These are phyloP conservation scores for Xenopus laevis DNA, from an alignment of 2,113 vertebrate species.

Conservation along the genomic window DNA sequence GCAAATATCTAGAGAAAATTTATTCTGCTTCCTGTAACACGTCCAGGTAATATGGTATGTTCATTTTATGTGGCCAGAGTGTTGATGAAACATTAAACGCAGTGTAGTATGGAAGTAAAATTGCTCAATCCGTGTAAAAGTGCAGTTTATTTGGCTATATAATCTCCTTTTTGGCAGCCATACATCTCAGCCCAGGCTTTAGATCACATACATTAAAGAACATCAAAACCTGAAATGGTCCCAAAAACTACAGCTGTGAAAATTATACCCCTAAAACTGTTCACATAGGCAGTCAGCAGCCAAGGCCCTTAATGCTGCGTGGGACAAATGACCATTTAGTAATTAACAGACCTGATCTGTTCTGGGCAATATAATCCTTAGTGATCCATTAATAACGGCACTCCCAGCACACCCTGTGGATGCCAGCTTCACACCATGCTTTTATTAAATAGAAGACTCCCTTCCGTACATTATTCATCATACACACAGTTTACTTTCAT, in stretches of 20 bases:
- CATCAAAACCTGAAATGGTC: slow-evolving; percentile 26
- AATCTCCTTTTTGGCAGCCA: slow-evolving; percentile 41
- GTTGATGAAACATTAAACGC: slow-evolving; percentile 39
- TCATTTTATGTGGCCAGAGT: slow-evolving; percentile 40
- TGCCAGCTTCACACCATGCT: no score
- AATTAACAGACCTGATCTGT: not conserved
- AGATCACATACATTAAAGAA: slow-evolving; percentile 38
- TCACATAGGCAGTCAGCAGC: slow-evolving; percentile 3
- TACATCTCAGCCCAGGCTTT: slow-evolving; percentile 23
- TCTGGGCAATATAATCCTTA: not conserved
- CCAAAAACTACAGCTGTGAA: slow-evolving; percentile 34
- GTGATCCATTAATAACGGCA: no score
- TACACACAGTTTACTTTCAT: no score
- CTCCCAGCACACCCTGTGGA: no score
- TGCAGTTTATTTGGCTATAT: slow-evolving; percentile 44
- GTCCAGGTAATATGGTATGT: slow-evolving; percentile 31
- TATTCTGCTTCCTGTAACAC: slow-evolving; percentile 27
- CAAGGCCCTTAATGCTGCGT: no score
- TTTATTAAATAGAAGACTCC: no score
- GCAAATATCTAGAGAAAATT: slow-evolving; percentile 3
- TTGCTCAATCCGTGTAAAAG: slow-evolving; percentile 41
- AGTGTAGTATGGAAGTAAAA: slow-evolving; percentile 39
- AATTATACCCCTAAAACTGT: slow-evolving; percentile 20
- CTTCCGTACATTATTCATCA: no score
- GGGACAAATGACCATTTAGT: no score